Base-by-base conservation (phyloP, 2,113 vertebrate genomes). In the Helogale parvula region DNA sequence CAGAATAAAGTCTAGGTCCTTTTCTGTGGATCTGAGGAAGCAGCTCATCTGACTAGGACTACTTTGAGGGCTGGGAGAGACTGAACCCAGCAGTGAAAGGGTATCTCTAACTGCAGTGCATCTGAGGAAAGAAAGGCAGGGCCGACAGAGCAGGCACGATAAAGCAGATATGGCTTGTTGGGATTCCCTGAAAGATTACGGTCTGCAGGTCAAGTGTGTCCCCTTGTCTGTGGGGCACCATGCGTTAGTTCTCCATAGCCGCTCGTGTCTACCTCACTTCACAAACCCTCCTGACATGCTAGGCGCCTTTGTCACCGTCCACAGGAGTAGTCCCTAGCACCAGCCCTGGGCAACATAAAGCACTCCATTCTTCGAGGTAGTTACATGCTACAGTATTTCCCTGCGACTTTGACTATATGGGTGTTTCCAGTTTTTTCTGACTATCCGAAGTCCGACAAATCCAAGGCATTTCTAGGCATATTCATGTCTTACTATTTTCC, bases 41-140 rank as follows among this genome's bases (percentile, higher is more conserved):
- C 66, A 79, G 45, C 52, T n/a, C 25, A n/a, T 74, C 15, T 33
- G 47, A 54, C 31, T 7, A 41, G 69, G 29, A 17, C 29, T n/a
- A 41, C 35, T 2, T 81, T 41, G 66, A 45, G 25, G 23, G 4
- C 19, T 29, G 4, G 50, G 31, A 63, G 47, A 74, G 25, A 9
- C 25, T 15, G 15, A 41, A 9, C 33, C 35, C 6, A 0, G 6
- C 27, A 47, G 16, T 2, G 19, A 54, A 57, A 69, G 1, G 3
- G 3, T 25, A 0, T 68, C 35, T 31, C 0, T 27, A 63, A 31
- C 11, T 47, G 12, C 0, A 6, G 57, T 11, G 7, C 4, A 6
- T 17, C n/a, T 47, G 57, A 66, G 54, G 21, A 31, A 8, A 6
- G 19, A 25, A 17, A 10, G 29, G 38, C 19, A 31, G 63, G 10